phyloP scores from a whole-genome alignment of 2,113 vertebrate species.

The Pimephales promelas region DNA sequence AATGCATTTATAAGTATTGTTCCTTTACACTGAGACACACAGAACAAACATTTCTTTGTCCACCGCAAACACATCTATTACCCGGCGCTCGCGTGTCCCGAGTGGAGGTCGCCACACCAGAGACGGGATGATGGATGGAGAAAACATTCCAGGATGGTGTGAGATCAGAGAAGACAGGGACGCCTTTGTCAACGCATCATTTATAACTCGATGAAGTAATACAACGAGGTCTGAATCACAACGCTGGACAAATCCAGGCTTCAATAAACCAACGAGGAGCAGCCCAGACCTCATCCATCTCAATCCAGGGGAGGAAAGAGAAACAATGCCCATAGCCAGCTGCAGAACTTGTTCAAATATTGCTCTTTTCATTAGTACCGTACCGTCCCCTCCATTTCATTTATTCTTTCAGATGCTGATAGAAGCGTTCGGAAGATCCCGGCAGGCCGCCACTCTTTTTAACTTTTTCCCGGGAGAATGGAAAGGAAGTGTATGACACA shows the following conservation, averaged over 20 bases:
- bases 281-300: conserved; percentile 13
- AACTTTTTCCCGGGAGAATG: background rate
- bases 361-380: background rate
- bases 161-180: conserved; percentile 44
- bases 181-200: conserved; percentile 44
- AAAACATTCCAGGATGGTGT: conserved; percentile 38
- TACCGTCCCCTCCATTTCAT: background rate
- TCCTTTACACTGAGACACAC: background rate
- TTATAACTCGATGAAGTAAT: conserved; percentile 40
- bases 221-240: conserved; percentile 14
- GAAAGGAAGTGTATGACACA: background rate
- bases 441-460: background rate
- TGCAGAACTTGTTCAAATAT: conserved; percentile 23
- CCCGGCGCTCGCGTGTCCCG: conserved; percentile 7
- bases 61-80: background rate
- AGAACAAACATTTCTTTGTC: conserved; percentile 9
- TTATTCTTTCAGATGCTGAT: background rate
- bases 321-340: background rate
- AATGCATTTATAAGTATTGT: background rate
- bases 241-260: background rate
- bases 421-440: background rate
- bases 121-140: conserved; percentile 20
- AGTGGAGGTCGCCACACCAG: conserved; percentile 6
- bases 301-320: conserved; percentile 5
- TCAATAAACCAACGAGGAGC: background rate